These are phyloP conservation scores for Lota lota DNA, from an alignment of 2,113 vertebrate species.

Conservation along the genomic window DNA sequence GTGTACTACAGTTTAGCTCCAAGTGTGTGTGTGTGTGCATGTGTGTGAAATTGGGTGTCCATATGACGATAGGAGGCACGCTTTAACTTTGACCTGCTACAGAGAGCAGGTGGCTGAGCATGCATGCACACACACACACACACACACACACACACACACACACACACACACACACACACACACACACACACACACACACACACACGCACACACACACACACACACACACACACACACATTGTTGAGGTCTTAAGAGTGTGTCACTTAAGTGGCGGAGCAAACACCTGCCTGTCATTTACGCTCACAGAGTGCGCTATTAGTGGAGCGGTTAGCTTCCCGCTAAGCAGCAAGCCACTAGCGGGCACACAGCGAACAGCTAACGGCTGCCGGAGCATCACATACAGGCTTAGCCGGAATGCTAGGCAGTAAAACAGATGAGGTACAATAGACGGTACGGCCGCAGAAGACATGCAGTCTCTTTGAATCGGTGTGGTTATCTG, in stretches of 20 bases:
- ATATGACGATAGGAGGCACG: slow-evolving; percentile 13
- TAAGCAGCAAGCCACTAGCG: slow-evolving; percentile 17
- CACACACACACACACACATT: not conserved
- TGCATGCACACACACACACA: not conserved
- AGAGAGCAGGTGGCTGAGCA: slow-evolving; percentile 33
- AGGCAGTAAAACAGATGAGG: too few species aligned
- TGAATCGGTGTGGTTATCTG: not conserved
- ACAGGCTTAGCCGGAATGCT: slow-evolving; percentile 2
- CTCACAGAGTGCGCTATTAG: slow-evolving; percentile 36
- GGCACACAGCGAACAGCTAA: slow-evolving; percentile 7
- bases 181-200: not conserved
- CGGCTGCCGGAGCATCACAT: slow-evolving; percentile 9
- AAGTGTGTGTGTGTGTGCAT: slow-evolving; percentile 14
- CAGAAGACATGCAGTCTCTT: too few species aligned
- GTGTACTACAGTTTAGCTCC: slow-evolving; percentile 22
- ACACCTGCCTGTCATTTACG: slow-evolving; percentile 43
- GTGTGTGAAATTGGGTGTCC: not conserved
- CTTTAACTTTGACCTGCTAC: slow-evolving; percentile 24
- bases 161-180: not conserved
- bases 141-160: not conserved
- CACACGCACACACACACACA: not conserved
- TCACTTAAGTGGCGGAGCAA: slow-evolving; percentile 18
- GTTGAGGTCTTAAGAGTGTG: slow-evolving; percentile 30
- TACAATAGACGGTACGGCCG: too few species aligned
- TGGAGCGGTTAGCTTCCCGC: slow-evolving; percentile 36